A percentile compares a stretch with the other conserved stretches of the same genome.
phyloP scores from a whole-genome alignment of 64 coral and sea anemone species.

The Platygyra sinensis region DNA sequence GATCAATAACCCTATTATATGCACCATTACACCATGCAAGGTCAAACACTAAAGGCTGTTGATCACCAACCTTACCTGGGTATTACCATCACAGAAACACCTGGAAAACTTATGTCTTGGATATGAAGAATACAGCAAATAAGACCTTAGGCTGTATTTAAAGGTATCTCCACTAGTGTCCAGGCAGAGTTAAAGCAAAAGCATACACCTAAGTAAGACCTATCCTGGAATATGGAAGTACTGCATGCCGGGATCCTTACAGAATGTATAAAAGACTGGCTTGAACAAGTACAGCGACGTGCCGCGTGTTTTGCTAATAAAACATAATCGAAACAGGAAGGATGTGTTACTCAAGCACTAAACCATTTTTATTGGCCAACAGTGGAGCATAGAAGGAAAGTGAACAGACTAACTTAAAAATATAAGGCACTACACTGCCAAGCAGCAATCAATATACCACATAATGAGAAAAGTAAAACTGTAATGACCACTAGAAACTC shows the following conservation, averaged over 20 bases:
- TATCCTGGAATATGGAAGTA: conserved; percentile 59
- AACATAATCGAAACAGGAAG: conserved; percentile 13
- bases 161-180: too few relatives aligned
- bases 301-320: too few relatives aligned
- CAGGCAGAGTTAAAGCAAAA: conserved; percentile 47
- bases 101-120: too few relatives aligned
- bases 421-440: conserved; percentile 23
- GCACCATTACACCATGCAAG: too few relatives aligned
- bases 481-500: conserved; percentile 10
- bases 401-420: conserved; percentile 18
- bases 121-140: too few relatives aligned
- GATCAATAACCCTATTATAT: too few relatives aligned
- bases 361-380: background rate
- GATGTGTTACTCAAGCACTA: too few relatives aligned
- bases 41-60: too few relatives aligned
- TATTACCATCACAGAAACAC: too few relatives aligned
- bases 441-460: conserved; percentile 21
- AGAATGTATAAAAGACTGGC: conserved; percentile 32
- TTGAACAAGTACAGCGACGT: background rate
- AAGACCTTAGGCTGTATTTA: too few relatives aligned
- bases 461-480: background rate
- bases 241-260: conserved; percentile 72
- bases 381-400: conserved; percentile 11
- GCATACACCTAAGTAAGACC: conserved; percentile 55
- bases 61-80: too few relatives aligned